Evolutionary conservation across 2,797 vertebrate species (phyloP), one percentile per base, ranked within the genome.

Genomic region (Enoplosus armatus): DNA sequence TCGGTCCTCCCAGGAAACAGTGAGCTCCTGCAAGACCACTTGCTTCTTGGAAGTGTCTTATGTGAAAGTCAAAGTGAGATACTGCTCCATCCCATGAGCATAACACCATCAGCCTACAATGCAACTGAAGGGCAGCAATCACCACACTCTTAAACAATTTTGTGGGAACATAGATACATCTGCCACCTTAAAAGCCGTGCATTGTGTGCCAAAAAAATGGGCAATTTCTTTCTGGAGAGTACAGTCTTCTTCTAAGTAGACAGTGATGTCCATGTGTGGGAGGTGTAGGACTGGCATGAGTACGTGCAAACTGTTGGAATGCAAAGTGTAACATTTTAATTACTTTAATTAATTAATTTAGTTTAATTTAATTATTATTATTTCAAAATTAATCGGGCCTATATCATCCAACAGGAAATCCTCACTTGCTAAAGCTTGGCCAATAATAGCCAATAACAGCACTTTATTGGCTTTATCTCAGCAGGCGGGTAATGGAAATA

Each of bases 251-350:
- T 59, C 58, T 45, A 70, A 47, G 39, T 12, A 22, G 20, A 59
- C 20, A 43, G 7, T 37, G 22, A 27, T 8, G n/a, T n/a, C n/a
- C n/a, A n/a, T n/a, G 54, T 50, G 76, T 75, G 81, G 72, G 43
- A 43, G 27, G 50, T 67, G 53, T 5, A 53, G 20, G 11, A 31
- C 51, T 77, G 47, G 50, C 58, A 29, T 24, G 5, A 43, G 2
- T 18, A 27, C 15, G 14, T 53, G 16, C 35, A 63, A 16, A 63
- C 20, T 68, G 14, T 43, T 48, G 11, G 33, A 80, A 56, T 27
- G 16, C n/a, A 43, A 55, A 54, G 29, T 47, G 14, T 37, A 26
- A 22, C 0, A 37, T 53, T 43, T 45, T 2, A 45, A 72, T 66
- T 0, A 61, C 45, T 45, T 60, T 7, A 41, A 45, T 43, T 2